Evolutionary conservation across 2,113 vertebrate genomes (phyloP).

Genomic region (Corythoichthys haematopterus): DNA sequence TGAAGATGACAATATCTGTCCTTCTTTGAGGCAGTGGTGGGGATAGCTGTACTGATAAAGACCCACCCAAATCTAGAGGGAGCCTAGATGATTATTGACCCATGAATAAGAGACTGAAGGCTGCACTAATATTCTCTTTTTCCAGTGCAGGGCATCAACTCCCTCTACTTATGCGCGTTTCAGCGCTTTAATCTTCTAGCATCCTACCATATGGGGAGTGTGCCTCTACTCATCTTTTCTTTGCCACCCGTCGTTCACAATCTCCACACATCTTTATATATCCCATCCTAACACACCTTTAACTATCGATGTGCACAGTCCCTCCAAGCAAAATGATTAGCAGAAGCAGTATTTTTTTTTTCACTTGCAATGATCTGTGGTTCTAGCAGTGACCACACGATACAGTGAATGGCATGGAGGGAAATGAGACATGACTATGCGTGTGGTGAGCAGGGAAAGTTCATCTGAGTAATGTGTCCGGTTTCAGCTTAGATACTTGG

Average conservation of each 20-base stretch:
- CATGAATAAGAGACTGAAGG: slow-evolving; percentile 61
- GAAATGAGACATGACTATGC: slow-evolving; percentile 64
- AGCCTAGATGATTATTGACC: slow-evolving; percentile 73
- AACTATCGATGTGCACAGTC: slow-evolving; percentile 24
- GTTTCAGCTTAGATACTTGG: slow-evolving; percentile 49
- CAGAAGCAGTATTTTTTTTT: slow-evolving; percentile 38
- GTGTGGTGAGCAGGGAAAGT: slow-evolving; percentile 48
- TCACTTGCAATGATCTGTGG: slow-evolving; percentile 52
- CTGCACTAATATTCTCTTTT: slow-evolving; percentile 34
- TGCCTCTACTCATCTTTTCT: neutral
- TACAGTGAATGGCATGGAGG: slow-evolving; percentile 40
- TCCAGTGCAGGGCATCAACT: slow-evolving; percentile 31
- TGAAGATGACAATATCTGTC: slow-evolving; percentile 57
- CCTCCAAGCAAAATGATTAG: slow-evolving; percentile 52
- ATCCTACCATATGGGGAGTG: slow-evolving; percentile 8
- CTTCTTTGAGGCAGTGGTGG: slow-evolving; percentile 63
- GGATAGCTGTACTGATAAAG: slow-evolving; percentile 76
- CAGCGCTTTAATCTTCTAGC: slow-evolving; percentile 39
- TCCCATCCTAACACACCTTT: slow-evolving; percentile 14
- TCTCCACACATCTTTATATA: slow-evolving; percentile 15
- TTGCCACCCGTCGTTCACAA: neutral
- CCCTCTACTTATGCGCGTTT: slow-evolving; percentile 31
- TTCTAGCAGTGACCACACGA: slow-evolving; percentile 47
- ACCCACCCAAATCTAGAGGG: slow-evolving; percentile 70
- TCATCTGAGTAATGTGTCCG: slow-evolving; percentile 62